Conservation (phyloP, 2,888 invertebrate species). For the Drosophila dives region DNA sequence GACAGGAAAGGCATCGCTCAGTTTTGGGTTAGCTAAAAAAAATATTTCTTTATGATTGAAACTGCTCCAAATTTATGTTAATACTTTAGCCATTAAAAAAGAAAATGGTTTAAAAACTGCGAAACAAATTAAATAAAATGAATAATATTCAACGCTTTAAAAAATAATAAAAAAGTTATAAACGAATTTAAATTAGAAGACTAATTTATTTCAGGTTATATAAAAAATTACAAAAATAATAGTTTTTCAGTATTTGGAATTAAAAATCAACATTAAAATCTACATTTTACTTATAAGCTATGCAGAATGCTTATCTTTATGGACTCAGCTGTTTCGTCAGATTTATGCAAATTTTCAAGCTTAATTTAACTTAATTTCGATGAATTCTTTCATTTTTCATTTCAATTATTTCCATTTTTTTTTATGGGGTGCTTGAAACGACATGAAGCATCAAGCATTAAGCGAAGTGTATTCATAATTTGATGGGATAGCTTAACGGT, state of each 20-base stretch:
- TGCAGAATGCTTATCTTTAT: neutral
- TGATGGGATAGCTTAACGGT: conserved; percentile 43
- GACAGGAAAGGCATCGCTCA: conserved; percentile 8
- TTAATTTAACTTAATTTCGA: neutral
- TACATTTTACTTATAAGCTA: neutral
- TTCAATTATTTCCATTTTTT: neutral
- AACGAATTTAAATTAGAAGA: neutral
- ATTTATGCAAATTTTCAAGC: neutral
- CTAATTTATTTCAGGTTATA: neutral
- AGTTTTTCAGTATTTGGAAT: neutral
- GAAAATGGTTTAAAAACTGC: neutral
- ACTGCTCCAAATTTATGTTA: neutral
- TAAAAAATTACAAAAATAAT: neutral
- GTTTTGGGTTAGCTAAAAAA: conserved; percentile 1
- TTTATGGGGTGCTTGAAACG: conserved; percentile 16
- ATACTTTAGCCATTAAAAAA: neutral
- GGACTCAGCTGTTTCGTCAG: neutral
- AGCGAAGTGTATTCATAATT: conserved; percentile 36
- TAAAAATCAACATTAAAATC: neutral
- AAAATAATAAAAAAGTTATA: neutral
- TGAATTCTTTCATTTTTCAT: neutral
- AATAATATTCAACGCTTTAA: neutral
- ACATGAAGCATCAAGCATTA: conserved; percentile 17
- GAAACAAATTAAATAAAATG: neutral
- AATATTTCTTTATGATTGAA: neutral